Evolutionary conservation across 2,113 vertebrate species (phyloP), one percentile per base, ranked within the genome.

Genomic region (Tyto alba): DNA sequence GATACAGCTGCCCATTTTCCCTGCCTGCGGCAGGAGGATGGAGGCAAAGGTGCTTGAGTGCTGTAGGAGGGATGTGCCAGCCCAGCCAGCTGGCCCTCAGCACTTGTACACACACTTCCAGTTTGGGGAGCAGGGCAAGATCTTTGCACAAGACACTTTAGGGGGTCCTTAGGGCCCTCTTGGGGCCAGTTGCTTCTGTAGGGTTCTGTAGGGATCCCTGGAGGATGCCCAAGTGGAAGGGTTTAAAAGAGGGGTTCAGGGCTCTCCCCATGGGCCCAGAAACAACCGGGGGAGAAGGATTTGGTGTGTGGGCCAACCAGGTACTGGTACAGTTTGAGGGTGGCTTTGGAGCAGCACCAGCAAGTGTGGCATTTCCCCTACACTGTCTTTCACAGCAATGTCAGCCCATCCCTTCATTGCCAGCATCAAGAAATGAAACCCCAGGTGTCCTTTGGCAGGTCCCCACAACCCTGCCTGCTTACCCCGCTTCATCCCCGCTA

Each of bases 251-350:
- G 32, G 4, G 29, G 23, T 56, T 78, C 64, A 48, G 18, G 45
- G 57, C 17, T 77, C 78, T 69, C n/a, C 48, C n/a, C 36, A 11
- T 1, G 55, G 27, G 19, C n/a, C 11, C 1, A 0, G 32, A 0
- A 0, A 30, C 43, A 43, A 30, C 47, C 41, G 21, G 10, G 29
- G 66, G 12, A 56, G 43, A 34, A 34, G 45, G 50, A 30, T 57
- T 88, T 43, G 69, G 40, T 59, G 40, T 19, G 20, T 22, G n/a
- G 17, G 48, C 11, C 48, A 30, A 63, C 21, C 30, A 43, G 26
- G 56, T 57, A 13, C 48, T 38, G 23, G 23, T 38, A 29, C 43
- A 52, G 36, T 38, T 52, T 52, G 30, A 17, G 64, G 25, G 19
- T 0, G 0, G 22, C 36, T 90, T 90, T 29, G 63, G 60, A 48